Evolutionary conservation across 2,113 vertebrate genomes (phyloP).

Genomic region (Antennarius striatus): DNA sequence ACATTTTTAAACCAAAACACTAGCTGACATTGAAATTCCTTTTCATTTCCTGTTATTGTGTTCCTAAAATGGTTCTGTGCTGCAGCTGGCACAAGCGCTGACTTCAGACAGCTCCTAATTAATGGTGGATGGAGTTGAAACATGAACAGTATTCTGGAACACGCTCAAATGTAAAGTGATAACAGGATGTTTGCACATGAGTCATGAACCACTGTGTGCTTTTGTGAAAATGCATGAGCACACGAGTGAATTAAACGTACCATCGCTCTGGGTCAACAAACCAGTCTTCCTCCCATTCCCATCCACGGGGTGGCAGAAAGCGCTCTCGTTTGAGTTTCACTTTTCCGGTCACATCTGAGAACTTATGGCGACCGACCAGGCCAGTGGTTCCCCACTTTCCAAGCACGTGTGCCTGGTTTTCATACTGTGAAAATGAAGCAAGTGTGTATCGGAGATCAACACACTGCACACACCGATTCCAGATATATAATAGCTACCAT

Average conservation of each 20-base stretch:
- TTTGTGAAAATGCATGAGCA: not conserved
- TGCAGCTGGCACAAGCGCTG: not conserved
- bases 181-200: constrained; percentile 36
- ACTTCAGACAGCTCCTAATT: constrained; percentile 6
- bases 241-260: constrained; percentile 68
- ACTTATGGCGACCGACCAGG: constrained; percentile 92
- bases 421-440: constrained; percentile 81
- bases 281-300: constrained; percentile 96
- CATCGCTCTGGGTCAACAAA: constrained; percentile 89
- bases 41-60: constrained; percentile 67
- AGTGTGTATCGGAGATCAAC: not conserved
- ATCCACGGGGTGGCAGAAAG: constrained; percentile 91
- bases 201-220: not conserved
- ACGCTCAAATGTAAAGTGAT: not conserved
- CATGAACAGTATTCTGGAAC: constrained; percentile 5
- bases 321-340: constrained; percentile 95
- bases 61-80: not conserved
- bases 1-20: constrained; percentile 35
- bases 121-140: not conserved
- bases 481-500: constrained; percentile 3
- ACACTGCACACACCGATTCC: not conserved
- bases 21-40: constrained; percentile 37
- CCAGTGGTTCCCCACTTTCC: constrained; percentile 97
- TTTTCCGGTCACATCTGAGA: constrained; percentile 95
- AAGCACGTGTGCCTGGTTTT: constrained; percentile 93